Evolutionary conservation across 2,888 invertebrate species (phyloP), one percentile per base, ranked within the genome.

Genomic region (Autographa pulchrina): DNA sequence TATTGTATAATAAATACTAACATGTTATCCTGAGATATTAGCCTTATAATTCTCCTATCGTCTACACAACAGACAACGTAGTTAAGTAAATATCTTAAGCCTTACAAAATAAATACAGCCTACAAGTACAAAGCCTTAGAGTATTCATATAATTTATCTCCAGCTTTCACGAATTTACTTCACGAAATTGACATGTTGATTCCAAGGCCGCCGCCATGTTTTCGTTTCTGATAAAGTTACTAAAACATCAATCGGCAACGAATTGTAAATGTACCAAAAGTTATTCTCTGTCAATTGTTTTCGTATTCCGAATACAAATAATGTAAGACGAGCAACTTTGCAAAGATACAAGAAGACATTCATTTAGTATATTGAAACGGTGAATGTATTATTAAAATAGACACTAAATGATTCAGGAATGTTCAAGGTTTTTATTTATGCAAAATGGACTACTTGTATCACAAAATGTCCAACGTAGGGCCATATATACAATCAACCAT

Each of bases 261-360:
- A 74, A 74, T 73, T 68, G 74, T 75, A 78, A 84, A 83, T 81
- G 77, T 78, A 78, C 68, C 77, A 76, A 81, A 82, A 83, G 77
- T 83, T 82, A 76, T 77, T 75, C 75, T 38, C 78, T 72, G 82
- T 77, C 84, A 79, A 84, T 86, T 84, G 75, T 82, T 79, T 78
- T 83, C 83, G 81, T 69, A 82, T 74, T 78, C 77, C 76, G 83
- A 87, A 85, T 88, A 87, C 84, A 83, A 84, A 86, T 83, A 81
- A 80, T 74, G 72, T 20, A 72, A 75, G 76, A 75, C 76, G 78
- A 77, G 59, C 72, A 67, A 75, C 63, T 70, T 72, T 32, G n/a
- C 16, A 13, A 68, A 43, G 52, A 60, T 71, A 25, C 11, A 56
- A 56, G 54, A 48, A 48, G 7, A 48, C 48, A n/a, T 48, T 11